Evolutionary conservation across 2,888 invertebrate species (phyloP).

Genomic region (Drosophila nigritarsus): DNA sequence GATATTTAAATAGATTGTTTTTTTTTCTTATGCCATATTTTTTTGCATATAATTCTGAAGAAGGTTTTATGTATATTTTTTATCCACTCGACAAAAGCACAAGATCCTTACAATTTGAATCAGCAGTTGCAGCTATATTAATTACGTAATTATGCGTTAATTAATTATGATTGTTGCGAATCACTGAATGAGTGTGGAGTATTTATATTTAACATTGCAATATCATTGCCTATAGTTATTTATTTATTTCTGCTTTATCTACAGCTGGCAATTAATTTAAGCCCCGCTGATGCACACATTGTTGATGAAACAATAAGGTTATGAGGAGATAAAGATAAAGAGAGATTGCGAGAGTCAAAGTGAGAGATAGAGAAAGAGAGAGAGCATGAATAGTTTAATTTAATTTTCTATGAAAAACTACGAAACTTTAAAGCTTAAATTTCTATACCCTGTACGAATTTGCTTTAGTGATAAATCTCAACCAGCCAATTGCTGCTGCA

Average conservation of each 20-base stretch:
- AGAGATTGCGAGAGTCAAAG: neutral
- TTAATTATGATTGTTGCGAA: neutral
- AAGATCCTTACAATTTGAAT: neutral
- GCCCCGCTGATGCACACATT: neutral
- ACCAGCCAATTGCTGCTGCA: neutral
- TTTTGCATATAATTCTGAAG: neutral
- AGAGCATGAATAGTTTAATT: neutral
- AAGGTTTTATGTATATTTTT: neutral
- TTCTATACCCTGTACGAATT: neutral
- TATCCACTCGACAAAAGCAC: neutral
- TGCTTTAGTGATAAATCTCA: neutral
- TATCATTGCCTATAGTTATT: neutral
- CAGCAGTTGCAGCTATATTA: neutral
- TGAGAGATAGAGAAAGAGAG: neutral
- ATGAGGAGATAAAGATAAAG: neutral
- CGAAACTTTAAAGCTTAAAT: constrained; percentile 52
- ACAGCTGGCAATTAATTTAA: neutral
- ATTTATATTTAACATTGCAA: neutral
- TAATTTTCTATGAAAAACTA: constrained; percentile 31
- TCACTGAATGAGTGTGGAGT: neutral
- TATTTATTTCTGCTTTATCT: neutral
- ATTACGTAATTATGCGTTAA: neutral
- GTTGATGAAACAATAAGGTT: neutral
- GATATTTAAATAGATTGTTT: neutral
- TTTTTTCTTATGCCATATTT: neutral